Conservation (phyloP, 2,797 vertebrate species). For the Sebastes elongatus region DNA sequence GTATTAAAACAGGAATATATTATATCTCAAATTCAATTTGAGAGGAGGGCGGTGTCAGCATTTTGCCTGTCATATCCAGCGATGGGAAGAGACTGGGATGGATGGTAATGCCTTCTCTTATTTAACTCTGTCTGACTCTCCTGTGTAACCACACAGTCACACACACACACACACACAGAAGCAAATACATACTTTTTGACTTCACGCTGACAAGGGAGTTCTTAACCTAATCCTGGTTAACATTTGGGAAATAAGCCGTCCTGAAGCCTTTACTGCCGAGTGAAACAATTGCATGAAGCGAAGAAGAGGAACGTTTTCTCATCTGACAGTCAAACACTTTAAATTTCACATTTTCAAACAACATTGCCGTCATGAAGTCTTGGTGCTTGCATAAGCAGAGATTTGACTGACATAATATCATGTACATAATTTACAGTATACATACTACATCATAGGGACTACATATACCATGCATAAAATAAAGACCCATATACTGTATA, state of each 20-base stretch:
- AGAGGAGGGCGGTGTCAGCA: conserved; percentile 63
- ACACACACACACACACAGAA: conserved; percentile 1
- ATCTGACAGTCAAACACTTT: conserved; percentile 9
- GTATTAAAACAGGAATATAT: conserved; percentile 75
- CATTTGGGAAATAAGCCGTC: conserved; percentile 65
- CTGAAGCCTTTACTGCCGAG: conserved; percentile 15
- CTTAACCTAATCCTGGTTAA: conserved; percentile 59
- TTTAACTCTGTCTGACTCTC: conserved; percentile 55
- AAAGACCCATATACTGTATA: neutral
- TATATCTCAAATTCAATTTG: conserved; percentile 74
- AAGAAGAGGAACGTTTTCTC: conserved; percentile 18
- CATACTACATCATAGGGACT: neutral
- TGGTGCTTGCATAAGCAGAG: neutral
- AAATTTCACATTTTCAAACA: conserved; percentile 28
- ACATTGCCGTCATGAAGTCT: neutral
- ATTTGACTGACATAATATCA: conserved; percentile 5
- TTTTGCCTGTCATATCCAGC: conserved; percentile 63
- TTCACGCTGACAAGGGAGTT: conserved; percentile 22
- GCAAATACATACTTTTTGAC: conserved; percentile 40
- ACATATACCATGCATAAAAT: neutral
- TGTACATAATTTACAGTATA: neutral
- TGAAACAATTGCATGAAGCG: conserved; percentile 35
- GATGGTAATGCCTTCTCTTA: conserved; percentile 58
- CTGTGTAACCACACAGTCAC: neutral
- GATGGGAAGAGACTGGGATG: conserved; percentile 59